phyloP scores from a whole-genome alignment of 2,797 vertebrate species.

The Megaceryle alcyon region DNA sequence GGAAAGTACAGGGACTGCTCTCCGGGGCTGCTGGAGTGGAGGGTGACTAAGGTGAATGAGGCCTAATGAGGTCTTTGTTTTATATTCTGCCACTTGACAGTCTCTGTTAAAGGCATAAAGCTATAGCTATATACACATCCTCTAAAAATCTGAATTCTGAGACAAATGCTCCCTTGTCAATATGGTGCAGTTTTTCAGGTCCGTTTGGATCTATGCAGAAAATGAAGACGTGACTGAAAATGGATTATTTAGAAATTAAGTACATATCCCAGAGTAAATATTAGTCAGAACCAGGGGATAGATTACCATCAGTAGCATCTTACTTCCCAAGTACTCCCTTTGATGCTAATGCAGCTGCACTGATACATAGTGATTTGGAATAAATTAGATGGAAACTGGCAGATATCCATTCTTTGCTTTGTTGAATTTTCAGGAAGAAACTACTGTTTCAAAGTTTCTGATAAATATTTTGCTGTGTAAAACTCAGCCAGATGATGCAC shows the following conservation, averaged over 20 bases:
- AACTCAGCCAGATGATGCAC: not conserved
- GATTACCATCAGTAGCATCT: not conserved
- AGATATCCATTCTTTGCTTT: conserved; percentile 23
- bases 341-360: not conserved
- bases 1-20: not conserved
- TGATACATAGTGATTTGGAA: not conserved
- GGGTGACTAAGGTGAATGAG: not conserved
- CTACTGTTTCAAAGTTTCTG: conserved; percentile 15
- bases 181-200: not conserved
- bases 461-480: conserved; percentile 38
- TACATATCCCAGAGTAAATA: not conserved
- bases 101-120: not conserved
- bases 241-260: not conserved
- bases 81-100: not conserved
- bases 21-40: not conserved
- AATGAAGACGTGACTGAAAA: not conserved
- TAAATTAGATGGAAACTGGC: not conserved
- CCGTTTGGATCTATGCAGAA: not conserved
- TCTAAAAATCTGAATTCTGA: not conserved
- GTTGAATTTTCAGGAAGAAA: conserved; percentile 35
- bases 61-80: not conserved
- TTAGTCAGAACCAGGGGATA: not conserved
- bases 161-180: not conserved
- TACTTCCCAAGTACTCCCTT: not conserved
- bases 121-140: not conserved